These are phyloP conservation scores for Myocastor coypus DNA, from an alignment of 2,113 vertebrate genomes.

Conservation along the genomic window DNA sequence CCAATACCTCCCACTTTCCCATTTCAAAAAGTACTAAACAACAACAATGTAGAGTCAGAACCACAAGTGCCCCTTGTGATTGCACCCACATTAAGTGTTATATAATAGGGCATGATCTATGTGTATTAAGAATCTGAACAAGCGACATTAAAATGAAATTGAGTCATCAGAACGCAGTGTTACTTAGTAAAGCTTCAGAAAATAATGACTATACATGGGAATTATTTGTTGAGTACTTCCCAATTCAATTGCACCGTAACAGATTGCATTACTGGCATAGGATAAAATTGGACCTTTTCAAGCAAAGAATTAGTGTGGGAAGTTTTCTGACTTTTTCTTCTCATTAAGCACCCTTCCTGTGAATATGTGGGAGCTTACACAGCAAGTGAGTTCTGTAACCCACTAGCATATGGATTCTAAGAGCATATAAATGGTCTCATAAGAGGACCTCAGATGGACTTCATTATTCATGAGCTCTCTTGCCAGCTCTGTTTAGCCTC, in stretches of 20 bases:
- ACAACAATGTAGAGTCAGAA: constrained; percentile 41
- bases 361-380: neutral
- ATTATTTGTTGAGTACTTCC: constrained; percentile 54
- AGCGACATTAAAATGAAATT: constrained; percentile 54
- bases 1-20: constrained; percentile 48
- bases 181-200: constrained; percentile 65
- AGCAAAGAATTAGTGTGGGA: constrained; percentile 23
- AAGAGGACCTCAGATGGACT: neutral
- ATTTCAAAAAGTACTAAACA: constrained; percentile 65
- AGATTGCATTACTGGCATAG: constrained; percentile 21
- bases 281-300: constrained; percentile 35
- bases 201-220: constrained; percentile 65
- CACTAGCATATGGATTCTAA: neutral
- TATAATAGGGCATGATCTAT: constrained; percentile 16
- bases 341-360: neutral
- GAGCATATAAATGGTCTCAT: neutral
- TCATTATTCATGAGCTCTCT: constrained; percentile 63
- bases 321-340: neutral
- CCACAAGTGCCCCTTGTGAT: neutral
- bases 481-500: constrained; percentile 11
- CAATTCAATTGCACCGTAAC: constrained; percentile 11
- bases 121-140: constrained; percentile 54
- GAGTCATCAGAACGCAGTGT: constrained; percentile 60
- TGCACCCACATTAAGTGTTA: constrained; percentile 37
- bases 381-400: neutral